These are phyloP conservation scores for Microplitis mediator DNA, from an alignment of 1,140 invertebrate species.

Conservation along the genomic window DNA sequence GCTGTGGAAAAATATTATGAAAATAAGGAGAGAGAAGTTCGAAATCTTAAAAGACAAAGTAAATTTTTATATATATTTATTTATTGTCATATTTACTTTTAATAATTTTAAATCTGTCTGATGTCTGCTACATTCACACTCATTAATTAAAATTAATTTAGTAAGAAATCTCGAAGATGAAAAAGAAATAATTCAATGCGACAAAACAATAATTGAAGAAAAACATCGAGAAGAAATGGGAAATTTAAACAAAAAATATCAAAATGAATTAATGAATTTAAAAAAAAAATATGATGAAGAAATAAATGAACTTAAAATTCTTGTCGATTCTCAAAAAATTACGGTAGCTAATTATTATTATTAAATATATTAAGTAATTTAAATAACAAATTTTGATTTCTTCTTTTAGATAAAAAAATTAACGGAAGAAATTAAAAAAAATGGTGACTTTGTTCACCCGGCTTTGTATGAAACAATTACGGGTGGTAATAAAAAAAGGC, in stretches of 20 bases:
- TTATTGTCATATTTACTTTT: too few relatives aligned
- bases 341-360: background rate
- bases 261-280: constrained; percentile 16
- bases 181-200: constrained; percentile 12
- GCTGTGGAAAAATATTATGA: background rate
- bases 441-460: constrained; percentile 6
- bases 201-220: constrained; percentile 23
- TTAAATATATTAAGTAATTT: background rate
- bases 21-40: background rate
- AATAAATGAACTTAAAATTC: too few relatives aligned
- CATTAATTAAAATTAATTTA: too few relatives aligned
- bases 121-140: too few relatives aligned
- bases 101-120: too few relatives aligned
- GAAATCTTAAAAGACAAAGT: background rate
- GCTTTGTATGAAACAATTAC: background rate
- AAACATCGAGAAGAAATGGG: constrained; percentile 27
- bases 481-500: background rate
- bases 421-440: background rate
- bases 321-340: background rate
- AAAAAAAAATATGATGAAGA: background rate
- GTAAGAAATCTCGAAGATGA: constrained; percentile 36
- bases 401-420: background rate
- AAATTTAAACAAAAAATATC: constrained; percentile 16
- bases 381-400: too few relatives aligned
- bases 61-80: too few relatives aligned